Conservation (phyloP, 2,888 invertebrate species). For the Fragum sueziense region DNA sequence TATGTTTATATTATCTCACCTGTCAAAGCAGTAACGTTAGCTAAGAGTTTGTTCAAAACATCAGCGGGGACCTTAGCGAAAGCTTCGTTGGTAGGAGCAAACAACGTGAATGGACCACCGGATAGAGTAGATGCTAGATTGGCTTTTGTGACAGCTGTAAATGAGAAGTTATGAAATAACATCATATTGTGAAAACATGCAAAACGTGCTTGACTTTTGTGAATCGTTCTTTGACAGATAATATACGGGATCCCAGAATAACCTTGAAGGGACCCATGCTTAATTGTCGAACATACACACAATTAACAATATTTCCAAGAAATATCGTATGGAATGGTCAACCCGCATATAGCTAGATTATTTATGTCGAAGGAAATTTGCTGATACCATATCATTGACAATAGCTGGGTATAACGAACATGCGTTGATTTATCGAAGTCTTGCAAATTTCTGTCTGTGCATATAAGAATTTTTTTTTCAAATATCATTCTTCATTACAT, state of each 20-base stretch:
- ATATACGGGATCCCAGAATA: background rate
- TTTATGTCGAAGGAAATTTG: too few species aligned
- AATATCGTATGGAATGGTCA: background rate
- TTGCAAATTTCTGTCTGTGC: too few species aligned
- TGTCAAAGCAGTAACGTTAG: conserved; percentile 48
- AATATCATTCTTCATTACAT: too few species aligned
- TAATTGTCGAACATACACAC: background rate
- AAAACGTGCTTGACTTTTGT: background rate
- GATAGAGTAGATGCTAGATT: conserved; percentile 25
- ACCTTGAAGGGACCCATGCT: background rate
- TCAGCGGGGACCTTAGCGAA: conserved; percentile 60
- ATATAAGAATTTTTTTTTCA: too few species aligned
- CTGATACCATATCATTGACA: too few species aligned
- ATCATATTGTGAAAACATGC: background rate
- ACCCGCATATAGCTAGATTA: too few species aligned
- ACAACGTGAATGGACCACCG: conserved; percentile 62
- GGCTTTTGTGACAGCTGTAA: conserved; percentile 37
- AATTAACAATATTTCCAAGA: background rate
- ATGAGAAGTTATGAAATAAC: too few species aligned
- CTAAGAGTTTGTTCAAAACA: conserved; percentile 40
- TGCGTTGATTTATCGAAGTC: too few species aligned
- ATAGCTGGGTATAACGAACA: too few species aligned
- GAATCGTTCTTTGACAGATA: background rate
- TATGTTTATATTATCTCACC: too few species aligned
- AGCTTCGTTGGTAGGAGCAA: conserved; percentile 66